These are phyloP conservation scores for Baccha elongata DNA, from an alignment of 2,888 invertebrate genomes.

Conservation along the genomic window DNA sequence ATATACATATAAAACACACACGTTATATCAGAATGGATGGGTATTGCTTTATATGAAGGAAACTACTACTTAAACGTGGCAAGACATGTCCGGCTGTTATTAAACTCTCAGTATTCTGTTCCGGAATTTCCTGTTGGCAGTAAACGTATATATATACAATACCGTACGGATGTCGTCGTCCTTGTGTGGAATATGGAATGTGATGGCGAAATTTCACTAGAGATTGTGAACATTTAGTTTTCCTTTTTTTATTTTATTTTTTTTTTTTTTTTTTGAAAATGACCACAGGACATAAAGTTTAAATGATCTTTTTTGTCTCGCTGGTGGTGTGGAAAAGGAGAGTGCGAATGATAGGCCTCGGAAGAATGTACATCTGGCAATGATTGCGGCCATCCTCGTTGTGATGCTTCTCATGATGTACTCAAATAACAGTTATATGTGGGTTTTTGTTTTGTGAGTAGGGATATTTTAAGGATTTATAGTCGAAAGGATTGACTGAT, in stretches of 20 bases:
- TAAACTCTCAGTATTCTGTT: conserved; percentile 64
- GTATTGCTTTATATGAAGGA: conserved; percentile 55
- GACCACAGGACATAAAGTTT: conserved; percentile 65
- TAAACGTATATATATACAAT: conserved; percentile 1
- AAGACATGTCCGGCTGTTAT: conserved; percentile 72
- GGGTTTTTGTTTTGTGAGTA: not conserved
- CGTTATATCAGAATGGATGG: conserved; percentile 5
- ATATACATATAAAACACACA: conserved; percentile 13
- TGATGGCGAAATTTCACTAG: conserved; percentile 45
- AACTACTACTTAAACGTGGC: conserved; percentile 72
- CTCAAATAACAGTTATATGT: conserved; percentile 41
- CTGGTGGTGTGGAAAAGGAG: conserved; percentile 3
- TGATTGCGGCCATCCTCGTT: conserved; percentile 43
- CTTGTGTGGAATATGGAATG: conserved; percentile 46
- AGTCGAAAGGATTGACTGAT: conserved; percentile 23
- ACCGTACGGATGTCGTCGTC: conserved; percentile 45
- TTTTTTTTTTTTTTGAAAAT: conserved; percentile 40
- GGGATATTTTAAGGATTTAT: conserved; percentile 17
- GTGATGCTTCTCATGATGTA: conserved; percentile 34
- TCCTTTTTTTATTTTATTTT: conserved; percentile 15
- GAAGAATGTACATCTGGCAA: conserved; percentile 47
- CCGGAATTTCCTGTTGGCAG: conserved; percentile 66
- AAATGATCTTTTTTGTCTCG: conserved; percentile 35
- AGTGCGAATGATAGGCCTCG: conserved; percentile 32
- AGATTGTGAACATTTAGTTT: conserved; percentile 30